A percentile compares a stretch with the other conserved stretches of the same genome.
Conservation (phyloP, 2,113 vertebrate species). For the Nicator chloris region DNA sequence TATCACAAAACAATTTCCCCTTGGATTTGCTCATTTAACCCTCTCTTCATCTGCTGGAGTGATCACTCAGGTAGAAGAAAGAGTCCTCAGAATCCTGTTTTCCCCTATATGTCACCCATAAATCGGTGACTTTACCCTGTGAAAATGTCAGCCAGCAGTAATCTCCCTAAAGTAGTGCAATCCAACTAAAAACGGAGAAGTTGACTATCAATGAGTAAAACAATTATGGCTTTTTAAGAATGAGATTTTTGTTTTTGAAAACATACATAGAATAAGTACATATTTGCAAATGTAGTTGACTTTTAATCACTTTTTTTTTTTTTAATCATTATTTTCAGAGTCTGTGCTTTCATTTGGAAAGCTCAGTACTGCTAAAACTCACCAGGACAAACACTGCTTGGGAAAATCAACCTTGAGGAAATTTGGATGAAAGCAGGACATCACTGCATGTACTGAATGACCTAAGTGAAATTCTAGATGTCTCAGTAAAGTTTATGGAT, state of each 20-base stretch:
- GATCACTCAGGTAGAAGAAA: neutral
- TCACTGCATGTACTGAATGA: neutral
- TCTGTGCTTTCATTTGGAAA: neutral
- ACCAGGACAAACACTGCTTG: neutral
- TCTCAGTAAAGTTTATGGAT: neutral
- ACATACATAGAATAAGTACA: neutral
- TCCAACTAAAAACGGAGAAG: neutral
- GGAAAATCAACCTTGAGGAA: neutral
- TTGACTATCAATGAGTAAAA: neutral
- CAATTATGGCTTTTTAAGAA: neutral
- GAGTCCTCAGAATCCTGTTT: neutral
- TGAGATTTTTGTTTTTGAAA: fast-evolving
- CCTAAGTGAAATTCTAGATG: neutral
- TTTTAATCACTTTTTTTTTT: neutral
- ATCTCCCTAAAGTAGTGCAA: neutral
- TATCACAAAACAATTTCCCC: neutral
- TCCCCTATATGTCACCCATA: neutral
- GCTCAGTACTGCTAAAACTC: neutral
- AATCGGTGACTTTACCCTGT: neutral
- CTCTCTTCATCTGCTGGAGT: neutral
- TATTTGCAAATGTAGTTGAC: neutral
- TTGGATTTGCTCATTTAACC: neutral
- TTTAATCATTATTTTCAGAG: neutral
- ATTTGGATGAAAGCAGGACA: neutral
- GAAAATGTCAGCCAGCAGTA: neutral